Evolutionary conservation across 2,113 vertebrate species (phyloP), one percentile per base, ranked within the genome.

Genomic region (Oryzias javanicus): DNA sequence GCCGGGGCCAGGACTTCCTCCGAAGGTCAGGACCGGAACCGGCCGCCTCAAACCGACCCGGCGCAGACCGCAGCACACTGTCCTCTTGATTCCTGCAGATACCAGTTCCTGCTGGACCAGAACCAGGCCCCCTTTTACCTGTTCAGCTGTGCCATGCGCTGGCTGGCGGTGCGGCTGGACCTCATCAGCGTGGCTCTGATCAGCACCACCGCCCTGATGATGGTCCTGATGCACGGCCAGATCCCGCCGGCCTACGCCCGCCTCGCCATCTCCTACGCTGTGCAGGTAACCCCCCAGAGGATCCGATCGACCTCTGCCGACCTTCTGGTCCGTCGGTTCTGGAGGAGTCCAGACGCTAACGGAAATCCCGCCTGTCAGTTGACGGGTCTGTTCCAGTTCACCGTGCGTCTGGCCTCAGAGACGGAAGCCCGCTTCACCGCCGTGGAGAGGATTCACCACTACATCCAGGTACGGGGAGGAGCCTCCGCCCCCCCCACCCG

Each of bases 381-480:
- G 53, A 92, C 89, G 15, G 92, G 93, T 54, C 78, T 93, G 61
- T 93, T 94, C 69, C 93, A 94, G 83, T 93, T 93, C 52, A 93
- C 92, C 0, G 83, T 92, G 73, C 89, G 92, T 22, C 86, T 94
- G 29, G 85, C 91, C 62, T 75, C 90, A 12, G 93, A 94, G 85
- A 91, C 89, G 0, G 93, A 94, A 76, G 92, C 92, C 72, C 90
- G 91, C 4, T 94, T 94, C 75, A 94, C 92, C 14, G 94, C 92
- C 25, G 92, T 94, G 17, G 93, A 94, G 73, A 88, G 93, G 80
- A 94, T 94, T 76, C 84, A 88, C 84, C 90, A 94, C 88, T 94
- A 94, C 59, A 91, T 93, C 79, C 86, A 89, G 91, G 93, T 93
- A 35, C 35, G 12, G 35, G 35, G 35, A 35, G 2, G 35, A 35